Evolutionary conservation across 2,888 invertebrate species (phyloP), one percentile per base, ranked within the genome.

Genomic region (Plemyria rubiginata): DNA sequence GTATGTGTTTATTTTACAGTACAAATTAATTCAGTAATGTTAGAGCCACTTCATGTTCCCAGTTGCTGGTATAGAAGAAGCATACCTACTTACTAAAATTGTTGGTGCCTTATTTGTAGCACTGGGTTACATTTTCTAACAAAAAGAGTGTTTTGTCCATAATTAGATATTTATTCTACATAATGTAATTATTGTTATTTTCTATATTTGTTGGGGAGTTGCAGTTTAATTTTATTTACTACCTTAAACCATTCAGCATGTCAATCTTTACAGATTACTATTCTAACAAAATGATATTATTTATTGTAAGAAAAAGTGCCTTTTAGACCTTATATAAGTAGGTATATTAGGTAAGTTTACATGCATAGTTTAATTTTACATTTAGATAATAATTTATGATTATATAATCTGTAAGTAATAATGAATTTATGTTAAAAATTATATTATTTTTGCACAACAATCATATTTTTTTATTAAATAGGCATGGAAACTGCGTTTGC

Each of bases 381-480:
- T 50, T 67, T 61, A 64, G 63, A 51, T 57, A 46, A 49, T 67
- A 66, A 64, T 64, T 61, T 70, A 71, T 68, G 41, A 57, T 46
- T 64, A 65, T 68, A 61, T 51, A 66, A 64, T 62, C 32, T 86
- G 38, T 65, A 60, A 84, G 78, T 78, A 76, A 78, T 84, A 80
- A 78, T 79, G 71, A 76, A 77, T 78, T 74, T 84, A 85, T 88
- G 87, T 87, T 87, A 83, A 82, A 84, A 85, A 87, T 77, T 79
- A 87, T 86, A 85, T 82, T 81, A 92, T 92, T 92, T 92, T 92
- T 91, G 84, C 88, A 91, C 87, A 86, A 85, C 79, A 79, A 64
- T 54, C 63, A 46, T 22, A 43, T 16, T 54, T 36, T 48, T 3
- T 38, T 16, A 6, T 46, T 48, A 0, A 22, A 22, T 22, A 22